Base-by-base conservation (phyloP, 2,113 vertebrate genomes). In the Gracilinanus agilis region DNA sequence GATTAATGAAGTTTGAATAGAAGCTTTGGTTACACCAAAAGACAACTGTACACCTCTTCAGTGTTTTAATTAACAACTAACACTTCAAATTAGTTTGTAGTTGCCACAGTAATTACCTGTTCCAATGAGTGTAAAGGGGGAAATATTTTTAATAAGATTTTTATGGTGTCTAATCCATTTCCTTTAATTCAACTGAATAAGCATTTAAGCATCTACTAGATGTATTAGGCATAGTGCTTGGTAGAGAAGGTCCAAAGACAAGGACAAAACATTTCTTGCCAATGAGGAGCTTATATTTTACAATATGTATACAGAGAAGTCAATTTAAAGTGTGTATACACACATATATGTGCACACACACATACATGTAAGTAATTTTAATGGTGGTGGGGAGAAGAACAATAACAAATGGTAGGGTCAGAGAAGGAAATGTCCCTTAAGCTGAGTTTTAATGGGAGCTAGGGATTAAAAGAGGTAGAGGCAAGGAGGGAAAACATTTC, bases 1-100 rank as follows among this genome's bases (percentile, higher is more conserved):
- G 98, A 99, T 99, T 98, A 98, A 99, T 98, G 98, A 97, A 98
- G 97, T 96, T 96, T 97, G 98, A 98, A 98, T 94, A 97, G 98
- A 97, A 98, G 98, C 98, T 99, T 98, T 98, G 98, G 98, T 99
- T 99, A 99, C 99, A 98, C 98, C 97, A 97, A 98, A 98, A 98
- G 97, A 99, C 97, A 99, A 98, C 98, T 96, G 95, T 98, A 98
- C 98, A 98, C 98, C 98, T 98, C 97, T 61, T 95, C 93, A 93
- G 97, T 98, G 98, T 91, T 99, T 99, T 99, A 99, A 99, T 99
- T 99, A 99, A 99, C 99, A 98, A 97, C 98, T 96, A 98, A 98
- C 96, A 94, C 99, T 98, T 98, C 98, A 90, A 98, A 99, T 98
- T 98, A 98, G 98, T 97, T 98, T 95, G 97, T 94, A 98, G 97